These are phyloP conservation scores for Elymnias hypermnestra DNA, from an alignment of 1,140 invertebrate species.

Conservation along the genomic window DNA sequence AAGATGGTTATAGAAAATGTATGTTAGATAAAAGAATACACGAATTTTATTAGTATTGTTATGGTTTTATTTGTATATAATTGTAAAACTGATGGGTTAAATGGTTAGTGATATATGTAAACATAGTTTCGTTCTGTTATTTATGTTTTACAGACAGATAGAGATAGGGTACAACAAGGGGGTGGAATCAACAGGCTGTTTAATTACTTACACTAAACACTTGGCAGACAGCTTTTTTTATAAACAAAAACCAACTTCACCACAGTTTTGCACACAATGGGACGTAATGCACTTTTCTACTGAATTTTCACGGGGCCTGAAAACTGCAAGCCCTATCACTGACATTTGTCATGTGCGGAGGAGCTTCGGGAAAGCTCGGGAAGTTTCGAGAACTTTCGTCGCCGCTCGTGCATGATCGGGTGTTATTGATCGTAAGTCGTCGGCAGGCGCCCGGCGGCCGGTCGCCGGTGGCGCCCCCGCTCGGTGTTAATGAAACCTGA, in stretches of 20 bases:
- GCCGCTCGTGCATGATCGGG: slow-evolving; percentile 25
- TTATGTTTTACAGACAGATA: no score
- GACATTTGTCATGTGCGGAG: slow-evolving; percentile 67
- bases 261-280: slow-evolving; percentile 33
- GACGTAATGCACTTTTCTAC: slow-evolving; percentile 56
- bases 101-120: no score
- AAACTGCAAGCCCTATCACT: slow-evolving; percentile 55
- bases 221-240: slow-evolving; percentile 22
- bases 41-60: no score
- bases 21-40: no score
- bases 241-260: slow-evolving; percentile 28
- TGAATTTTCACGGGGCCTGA: slow-evolving; percentile 57
- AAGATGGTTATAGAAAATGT: no score
- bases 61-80: no score
- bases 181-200: background rate
- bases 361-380: slow-evolving; percentile 33
- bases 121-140: no score
- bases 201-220: slow-evolving; percentile 50
- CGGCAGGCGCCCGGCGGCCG: slow-evolving; percentile 54
- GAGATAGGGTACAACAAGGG: background rate
- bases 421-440: slow-evolving; percentile 50
- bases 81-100: no score
- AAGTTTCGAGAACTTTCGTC: slow-evolving; percentile 32
- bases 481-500: slow-evolving; percentile 60
- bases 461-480: slow-evolving; percentile 61